Base-by-base conservation (phyloP, 1,140 invertebrate species). In the Thalassaphorura encarpata region DNA sequence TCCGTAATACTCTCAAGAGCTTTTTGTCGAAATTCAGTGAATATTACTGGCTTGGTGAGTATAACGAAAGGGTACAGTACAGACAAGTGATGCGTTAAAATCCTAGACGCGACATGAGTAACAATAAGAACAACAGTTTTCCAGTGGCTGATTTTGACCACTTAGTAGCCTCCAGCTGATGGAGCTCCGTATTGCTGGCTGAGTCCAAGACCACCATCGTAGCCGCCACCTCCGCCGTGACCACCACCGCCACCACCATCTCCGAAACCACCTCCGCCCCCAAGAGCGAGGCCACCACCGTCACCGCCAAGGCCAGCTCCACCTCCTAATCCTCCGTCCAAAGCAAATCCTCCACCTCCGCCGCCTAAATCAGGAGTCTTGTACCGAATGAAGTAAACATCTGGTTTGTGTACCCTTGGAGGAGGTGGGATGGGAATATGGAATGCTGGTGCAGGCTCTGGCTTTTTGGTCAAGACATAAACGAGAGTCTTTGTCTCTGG, bases 321-420 rank as follows among this genome's bases (percentile, higher is more conserved):
- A 39, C 21, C 42, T 2, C 40, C 26, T n/a, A 54, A 2, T 6
- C 27, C 52, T 51, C 5, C 23, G n/a, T 19, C 23, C 4, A 39
- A 33, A 19, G 28, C 15, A 24, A 19, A 5, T 24, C 26, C 6
- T 21, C 11, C 33, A 15, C 5, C 26, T 6, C 26, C 8, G n/a
- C 33, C 33, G 19, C 21, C 8, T 18, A 11, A 48, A 11, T 51
- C 28, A 51, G 48, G 48, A 51, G 48, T 51, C 48, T 51, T 84
- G 80, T 87, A 87, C 57, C 84, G 82, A 80, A 86, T 87, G 77
- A 86, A 87, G 78, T 85, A 87, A 45, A 88, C 85, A 74, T 88
- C 85, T n/a, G 56, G 56, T 33, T 62, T 52, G 41, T 23, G 48
- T 43, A 84, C 84, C 65, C 84, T 82, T 40, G 84, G 87, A 3